phyloP scores from a whole-genome alignment of 2,888 invertebrate species.

The Boloria selene region DNA sequence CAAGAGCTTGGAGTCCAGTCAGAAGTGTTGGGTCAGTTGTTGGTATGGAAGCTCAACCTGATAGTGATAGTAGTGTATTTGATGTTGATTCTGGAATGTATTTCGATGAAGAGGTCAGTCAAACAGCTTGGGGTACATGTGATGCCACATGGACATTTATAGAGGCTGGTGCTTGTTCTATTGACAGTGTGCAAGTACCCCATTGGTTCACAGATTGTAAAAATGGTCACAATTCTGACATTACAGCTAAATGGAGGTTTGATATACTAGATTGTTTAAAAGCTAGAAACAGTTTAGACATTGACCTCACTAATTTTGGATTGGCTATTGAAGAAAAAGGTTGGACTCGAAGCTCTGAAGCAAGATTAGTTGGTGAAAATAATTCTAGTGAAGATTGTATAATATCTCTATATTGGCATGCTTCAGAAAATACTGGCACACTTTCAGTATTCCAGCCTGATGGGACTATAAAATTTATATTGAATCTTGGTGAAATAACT shows the following conservation, averaged over 20 bases:
- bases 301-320: conserved; percentile 85
- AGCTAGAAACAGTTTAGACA: conserved; percentile 75
- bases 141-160: conserved; percentile 92
- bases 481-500: conserved; percentile 89
- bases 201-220: conserved; percentile 89
- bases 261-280: conserved; percentile 87
- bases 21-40: conserved; percentile 92
- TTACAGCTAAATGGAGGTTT: conserved; percentile 88
- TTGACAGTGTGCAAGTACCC: conserved; percentile 88
- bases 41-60: conserved; percentile 93
- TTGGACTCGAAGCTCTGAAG: conserved; percentile 93
- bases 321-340: conserved; percentile 92
- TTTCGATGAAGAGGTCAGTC: conserved; percentile 89
- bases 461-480: conserved; percentile 87
- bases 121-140: conserved; percentile 90
- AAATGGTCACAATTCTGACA: conserved; percentile 83
- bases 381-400: conserved; percentile 87
- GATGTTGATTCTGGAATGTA: conserved; percentile 91
- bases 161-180: conserved; percentile 89
- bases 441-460: conserved; percentile 90
- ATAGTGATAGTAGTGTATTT: conserved; percentile 91
- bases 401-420: conserved; percentile 92
- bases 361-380: conserved; percentile 84
- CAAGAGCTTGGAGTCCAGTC: conserved; percentile 94
- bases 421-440: conserved; percentile 87